Conservation (phyloP, 92 coral and sea anemone genomes). For the Hydrozoanthus gracilis region DNA sequence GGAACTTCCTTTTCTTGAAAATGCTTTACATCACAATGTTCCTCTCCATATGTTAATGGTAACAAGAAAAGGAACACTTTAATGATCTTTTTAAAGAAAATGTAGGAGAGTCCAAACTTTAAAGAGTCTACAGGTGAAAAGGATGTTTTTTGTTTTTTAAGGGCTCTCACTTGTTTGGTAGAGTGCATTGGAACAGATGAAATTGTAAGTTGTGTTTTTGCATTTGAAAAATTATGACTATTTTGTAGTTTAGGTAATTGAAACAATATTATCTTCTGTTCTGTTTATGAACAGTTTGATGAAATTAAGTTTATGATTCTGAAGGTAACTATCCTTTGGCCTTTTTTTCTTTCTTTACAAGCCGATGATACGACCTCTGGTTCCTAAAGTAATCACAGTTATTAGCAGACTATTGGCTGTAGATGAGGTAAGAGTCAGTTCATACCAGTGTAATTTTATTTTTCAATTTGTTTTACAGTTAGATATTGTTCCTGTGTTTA, state of each 20-base stretch:
- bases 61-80: background rate
- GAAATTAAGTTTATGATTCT: no score
- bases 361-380: constrained; percentile 91
- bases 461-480: no score
- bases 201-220: constrained; percentile 72
- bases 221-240: background rate
- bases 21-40: no score
- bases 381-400: constrained; percentile 87
- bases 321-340: background rate
- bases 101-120: no score
- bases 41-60: background rate
- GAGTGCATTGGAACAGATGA: constrained; percentile 91
- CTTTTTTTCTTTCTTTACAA: constrained; percentile 33
- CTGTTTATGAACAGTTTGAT: background rate
- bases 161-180: constrained; percentile 88
- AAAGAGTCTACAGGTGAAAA: no score
- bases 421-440: constrained; percentile 81
- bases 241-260: background rate
- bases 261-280: background rate
- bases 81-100: no score
- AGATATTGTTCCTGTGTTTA: no score
- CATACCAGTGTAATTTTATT: no score
- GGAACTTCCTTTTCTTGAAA: no score
- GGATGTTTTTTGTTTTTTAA: constrained; percentile 13
- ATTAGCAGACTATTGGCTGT: constrained; percentile 65